Evolutionary conservation across 2,113 vertebrate genomes (phyloP).

Genomic region (Phyllopteryx taeniolatus): DNA sequence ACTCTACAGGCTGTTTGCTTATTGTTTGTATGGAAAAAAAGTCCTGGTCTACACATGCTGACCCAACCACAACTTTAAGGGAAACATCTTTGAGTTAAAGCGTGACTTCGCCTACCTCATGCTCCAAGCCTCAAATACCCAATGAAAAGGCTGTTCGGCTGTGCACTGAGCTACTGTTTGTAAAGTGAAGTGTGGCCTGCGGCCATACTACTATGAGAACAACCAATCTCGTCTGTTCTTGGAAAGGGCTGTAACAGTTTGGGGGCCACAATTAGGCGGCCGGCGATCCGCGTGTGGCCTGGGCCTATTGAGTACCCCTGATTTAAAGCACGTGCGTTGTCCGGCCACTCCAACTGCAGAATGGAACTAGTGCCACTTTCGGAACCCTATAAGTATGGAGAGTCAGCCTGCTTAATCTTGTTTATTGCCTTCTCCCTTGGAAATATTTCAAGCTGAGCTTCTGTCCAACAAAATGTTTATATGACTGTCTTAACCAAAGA

Average conservation of each 20-base stretch:
- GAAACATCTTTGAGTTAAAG: no score
- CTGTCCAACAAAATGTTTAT: slow-evolving; percentile 1
- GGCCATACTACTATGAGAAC: not conserved
- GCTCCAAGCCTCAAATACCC: no score
- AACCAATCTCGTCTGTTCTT: not conserved
- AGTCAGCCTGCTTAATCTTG: not conserved
- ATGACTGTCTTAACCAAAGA: slow-evolving; percentile 2
- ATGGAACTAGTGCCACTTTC: not conserved
- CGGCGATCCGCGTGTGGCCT: no score
- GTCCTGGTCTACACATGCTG: no score
- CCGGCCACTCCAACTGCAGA: not conserved
- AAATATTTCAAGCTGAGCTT: slow-evolving; percentile 6
- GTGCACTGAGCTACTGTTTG: no score
- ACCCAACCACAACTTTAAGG: no score
- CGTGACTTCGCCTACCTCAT: no score
- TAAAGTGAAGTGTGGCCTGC: no score
- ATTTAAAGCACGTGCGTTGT: not conserved
- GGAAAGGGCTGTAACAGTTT: not conserved
- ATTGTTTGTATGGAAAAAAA: no score
- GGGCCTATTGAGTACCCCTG: not conserved
- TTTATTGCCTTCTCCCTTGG: slow-evolving; percentile 6
- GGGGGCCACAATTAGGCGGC: not conserved
- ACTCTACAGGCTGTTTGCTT: no score
- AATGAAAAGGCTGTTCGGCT: no score
- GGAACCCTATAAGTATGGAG: not conserved